These are phyloP conservation scores for Pristionchus maxplancki DNA, from an alignment of 2,888 invertebrate genomes.

Conservation along the genomic window DNA sequence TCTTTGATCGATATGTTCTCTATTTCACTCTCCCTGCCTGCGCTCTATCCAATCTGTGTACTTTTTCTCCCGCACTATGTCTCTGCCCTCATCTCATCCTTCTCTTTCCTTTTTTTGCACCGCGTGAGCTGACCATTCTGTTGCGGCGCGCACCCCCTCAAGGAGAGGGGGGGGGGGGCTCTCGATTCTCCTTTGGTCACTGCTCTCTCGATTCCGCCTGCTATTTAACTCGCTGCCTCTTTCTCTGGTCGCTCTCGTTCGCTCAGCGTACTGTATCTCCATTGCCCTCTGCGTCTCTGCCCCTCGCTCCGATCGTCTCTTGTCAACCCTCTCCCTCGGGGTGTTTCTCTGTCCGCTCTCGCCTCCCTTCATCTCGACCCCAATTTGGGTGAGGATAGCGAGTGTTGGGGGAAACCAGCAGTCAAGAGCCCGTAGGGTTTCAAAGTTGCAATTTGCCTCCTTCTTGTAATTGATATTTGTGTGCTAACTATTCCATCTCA, in stretches of 20 bases:
- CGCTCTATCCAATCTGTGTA: background rate
- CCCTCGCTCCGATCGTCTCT: background rate
- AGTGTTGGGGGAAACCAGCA: background rate
- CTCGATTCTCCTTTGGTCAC: background rate
- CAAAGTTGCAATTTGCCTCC: background rate
- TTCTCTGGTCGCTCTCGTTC: conserved; percentile 25
- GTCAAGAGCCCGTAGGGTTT: background rate
- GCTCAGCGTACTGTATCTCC: background rate
- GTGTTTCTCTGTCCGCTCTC: background rate
- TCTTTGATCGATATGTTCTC: background rate
- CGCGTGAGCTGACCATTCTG: conserved; percentile 44
- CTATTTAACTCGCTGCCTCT: background rate
- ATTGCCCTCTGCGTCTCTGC: background rate
- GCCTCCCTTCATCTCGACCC: conserved; percentile 6
- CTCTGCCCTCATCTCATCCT: background rate
- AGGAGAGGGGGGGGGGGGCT: background rate
- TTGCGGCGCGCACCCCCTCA: conserved; percentile 41
- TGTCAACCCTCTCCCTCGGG: background rate
- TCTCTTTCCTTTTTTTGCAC: conserved; percentile 35
- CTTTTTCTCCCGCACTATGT: background rate
- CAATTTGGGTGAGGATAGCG: background rate
- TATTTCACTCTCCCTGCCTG: background rate
- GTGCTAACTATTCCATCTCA: background rate
- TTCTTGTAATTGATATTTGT: background rate
- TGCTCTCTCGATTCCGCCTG: conserved; percentile 12